Conservation (phyloP, 2,888 invertebrate species). For the Drosophila hawaiiensis region DNA sequence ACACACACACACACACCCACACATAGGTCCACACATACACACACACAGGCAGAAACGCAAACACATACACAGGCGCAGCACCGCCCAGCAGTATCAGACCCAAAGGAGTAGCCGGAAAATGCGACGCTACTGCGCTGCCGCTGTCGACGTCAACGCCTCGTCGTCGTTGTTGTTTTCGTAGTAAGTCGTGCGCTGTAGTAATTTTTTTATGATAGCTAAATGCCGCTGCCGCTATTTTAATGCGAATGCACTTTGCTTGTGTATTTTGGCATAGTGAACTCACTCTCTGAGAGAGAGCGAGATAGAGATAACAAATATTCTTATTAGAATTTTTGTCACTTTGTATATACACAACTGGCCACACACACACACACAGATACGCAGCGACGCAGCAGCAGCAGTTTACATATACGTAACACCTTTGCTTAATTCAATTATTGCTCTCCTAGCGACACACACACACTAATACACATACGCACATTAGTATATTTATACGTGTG, state of each 20-base stretch:
- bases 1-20: conserved; percentile 33
- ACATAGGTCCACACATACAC: not conserved
- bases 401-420: conserved; percentile 69
- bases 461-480: conserved; percentile 26
- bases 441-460: conserved; percentile 63
- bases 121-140: conserved; percentile 51
- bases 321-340: conserved; percentile 74
- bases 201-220: conserved; percentile 56
- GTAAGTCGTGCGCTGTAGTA: conserved; percentile 74
- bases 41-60: conserved; percentile 20
- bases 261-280: conserved; percentile 2
- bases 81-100: conserved; percentile 46
- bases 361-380: conserved; percentile 31
- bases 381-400: conserved; percentile 43
- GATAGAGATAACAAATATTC: conserved; percentile 66
- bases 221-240: conserved; percentile 54
- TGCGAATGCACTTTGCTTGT: conserved; percentile 34
- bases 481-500: conserved; percentile 29
- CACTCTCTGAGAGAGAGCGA: not conserved
- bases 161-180: conserved; percentile 71
- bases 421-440: conserved; percentile 78
- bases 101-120: conserved; percentile 72
- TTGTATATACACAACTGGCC: conserved; percentile 71
- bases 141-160: conserved; percentile 39
- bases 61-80: conserved; percentile 37